phyloP scores from a whole-genome alignment of 1,140 invertebrate genomes.

The Drosophila leontia region DNA sequence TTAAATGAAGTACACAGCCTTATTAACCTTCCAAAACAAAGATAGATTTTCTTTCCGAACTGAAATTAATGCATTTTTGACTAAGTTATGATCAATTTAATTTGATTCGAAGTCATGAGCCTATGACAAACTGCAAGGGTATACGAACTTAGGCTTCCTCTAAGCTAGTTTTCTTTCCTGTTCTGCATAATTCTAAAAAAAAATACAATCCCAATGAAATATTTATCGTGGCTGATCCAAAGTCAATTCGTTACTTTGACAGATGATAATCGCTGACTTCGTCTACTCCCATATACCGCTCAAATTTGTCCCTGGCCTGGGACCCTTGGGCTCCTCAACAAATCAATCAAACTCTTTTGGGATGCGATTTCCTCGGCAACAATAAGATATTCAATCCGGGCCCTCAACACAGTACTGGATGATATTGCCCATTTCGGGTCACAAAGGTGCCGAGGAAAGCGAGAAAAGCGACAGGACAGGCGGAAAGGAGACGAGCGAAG shows the following conservation, averaged over 20 bases:
- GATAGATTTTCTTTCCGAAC: no score
- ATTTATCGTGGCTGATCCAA: neutral
- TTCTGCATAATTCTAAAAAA: neutral
- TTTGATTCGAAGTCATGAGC: no score
- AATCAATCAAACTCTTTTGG: constrained; percentile 64
- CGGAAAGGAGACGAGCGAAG: constrained; percentile 14
- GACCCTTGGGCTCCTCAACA: constrained; percentile 7
- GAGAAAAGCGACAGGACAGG: neutral
- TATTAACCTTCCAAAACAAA: no score
- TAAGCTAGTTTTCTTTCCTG: no score
- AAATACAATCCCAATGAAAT: neutral
- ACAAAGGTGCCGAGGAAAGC: constrained; percentile 21
- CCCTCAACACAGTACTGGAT: constrained; percentile 19
- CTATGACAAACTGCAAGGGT: no score
- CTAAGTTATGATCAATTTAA: no score
- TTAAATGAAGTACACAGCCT: neutral
- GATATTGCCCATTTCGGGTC: constrained; percentile 47
- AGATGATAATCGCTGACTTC: constrained; percentile 34
- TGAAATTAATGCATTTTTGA: no score
- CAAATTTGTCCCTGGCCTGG: constrained; percentile 2
- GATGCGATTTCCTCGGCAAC: constrained; percentile 34
- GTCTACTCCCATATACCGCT: constrained; percentile 1
- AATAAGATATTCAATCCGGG: constrained; percentile 47
- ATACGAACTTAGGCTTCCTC: no score
- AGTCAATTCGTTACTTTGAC: constrained; percentile 19